Conservation (phyloP, 2,888 invertebrate species). For the Nomada flava region DNA sequence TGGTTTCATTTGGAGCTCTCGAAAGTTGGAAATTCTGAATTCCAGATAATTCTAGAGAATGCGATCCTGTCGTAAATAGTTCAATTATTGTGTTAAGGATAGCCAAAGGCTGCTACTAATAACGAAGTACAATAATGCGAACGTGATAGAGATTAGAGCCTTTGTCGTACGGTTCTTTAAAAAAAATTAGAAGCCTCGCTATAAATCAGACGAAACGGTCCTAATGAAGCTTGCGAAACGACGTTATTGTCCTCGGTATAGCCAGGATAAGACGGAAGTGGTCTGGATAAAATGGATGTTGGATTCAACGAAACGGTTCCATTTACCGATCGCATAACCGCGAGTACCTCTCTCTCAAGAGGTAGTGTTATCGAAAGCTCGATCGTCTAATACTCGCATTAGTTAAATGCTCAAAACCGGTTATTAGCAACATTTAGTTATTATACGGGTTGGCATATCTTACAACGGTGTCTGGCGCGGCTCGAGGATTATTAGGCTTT, state of each 20-base stretch:
- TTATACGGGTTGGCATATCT: constrained; percentile 65
- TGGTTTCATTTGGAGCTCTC: too few relatives aligned
- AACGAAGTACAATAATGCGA: constrained; percentile 21
- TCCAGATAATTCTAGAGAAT: too few relatives aligned
- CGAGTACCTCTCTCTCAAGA: constrained; percentile 40
- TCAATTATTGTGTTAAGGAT: too few relatives aligned
- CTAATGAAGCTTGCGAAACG: constrained; percentile 62
- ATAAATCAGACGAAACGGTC: constrained; percentile 50
- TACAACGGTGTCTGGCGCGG: constrained; percentile 50
- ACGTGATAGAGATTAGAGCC: constrained; percentile 10
- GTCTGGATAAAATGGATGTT: constrained; percentile 63
- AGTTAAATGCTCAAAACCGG: constrained; percentile 73
- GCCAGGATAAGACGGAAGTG: constrained; percentile 64
- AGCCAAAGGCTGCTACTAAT: too few relatives aligned
- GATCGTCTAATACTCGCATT: constrained; percentile 72
- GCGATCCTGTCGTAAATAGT: too few relatives aligned
- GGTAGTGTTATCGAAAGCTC: constrained; percentile 65
- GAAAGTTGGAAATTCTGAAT: too few relatives aligned
- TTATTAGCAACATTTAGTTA: constrained; percentile 73
- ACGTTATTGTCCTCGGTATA: constrained; percentile 49
- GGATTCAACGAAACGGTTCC: constrained; percentile 65
- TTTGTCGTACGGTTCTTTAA: constrained; percentile 19
- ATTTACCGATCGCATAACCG: constrained; percentile 64
- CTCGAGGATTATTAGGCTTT: constrained; percentile 69
- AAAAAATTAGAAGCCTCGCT: constrained; percentile 27